phyloP scores from a whole-genome alignment of 2,113 vertebrate genomes.

The Calypte anna region DNA sequence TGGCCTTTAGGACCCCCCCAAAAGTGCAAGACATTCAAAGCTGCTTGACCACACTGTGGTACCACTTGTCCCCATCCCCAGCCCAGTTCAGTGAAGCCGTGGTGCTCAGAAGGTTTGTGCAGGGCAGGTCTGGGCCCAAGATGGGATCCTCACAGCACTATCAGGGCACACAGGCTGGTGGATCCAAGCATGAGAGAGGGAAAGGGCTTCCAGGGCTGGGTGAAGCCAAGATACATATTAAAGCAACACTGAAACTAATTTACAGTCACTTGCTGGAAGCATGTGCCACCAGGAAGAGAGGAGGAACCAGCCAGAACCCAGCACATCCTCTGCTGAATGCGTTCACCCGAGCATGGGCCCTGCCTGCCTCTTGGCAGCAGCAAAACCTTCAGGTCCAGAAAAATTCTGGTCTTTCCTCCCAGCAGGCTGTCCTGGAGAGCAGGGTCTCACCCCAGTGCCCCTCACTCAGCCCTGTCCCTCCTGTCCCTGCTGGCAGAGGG shows the following conservation, averaged over 20 bases:
- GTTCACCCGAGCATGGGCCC: not conserved
- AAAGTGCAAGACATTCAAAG: not conserved
- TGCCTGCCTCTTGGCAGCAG: not conserved
- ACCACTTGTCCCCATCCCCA: not conserved
- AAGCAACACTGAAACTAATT: not conserved
- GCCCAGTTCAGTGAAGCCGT: rapidly evolving
- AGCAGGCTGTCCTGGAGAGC: rapidly evolving
- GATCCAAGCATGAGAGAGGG: not conserved
- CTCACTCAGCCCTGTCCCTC: not conserved
- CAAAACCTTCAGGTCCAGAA: not conserved
- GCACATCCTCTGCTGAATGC: not conserved
- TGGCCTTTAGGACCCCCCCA: not conserved
- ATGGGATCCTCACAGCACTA: not conserved
- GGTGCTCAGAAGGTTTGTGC: not conserved
- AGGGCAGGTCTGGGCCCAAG: not conserved
- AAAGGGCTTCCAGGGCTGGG: not conserved
- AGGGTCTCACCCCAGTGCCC: not conserved
- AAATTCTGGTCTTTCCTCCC: rapidly evolving
- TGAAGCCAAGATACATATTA: not conserved
- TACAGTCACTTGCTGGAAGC: not conserved
- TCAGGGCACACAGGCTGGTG: not conserved
- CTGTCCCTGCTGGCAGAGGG: not conserved
- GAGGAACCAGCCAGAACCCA: not conserved
- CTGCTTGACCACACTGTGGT: not conserved
- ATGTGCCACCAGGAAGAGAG: not conserved